These are phyloP conservation scores for Pristionchus entomophagus DNA, from an alignment of 2,888 invertebrate genomes.

Conservation along the genomic window DNA sequence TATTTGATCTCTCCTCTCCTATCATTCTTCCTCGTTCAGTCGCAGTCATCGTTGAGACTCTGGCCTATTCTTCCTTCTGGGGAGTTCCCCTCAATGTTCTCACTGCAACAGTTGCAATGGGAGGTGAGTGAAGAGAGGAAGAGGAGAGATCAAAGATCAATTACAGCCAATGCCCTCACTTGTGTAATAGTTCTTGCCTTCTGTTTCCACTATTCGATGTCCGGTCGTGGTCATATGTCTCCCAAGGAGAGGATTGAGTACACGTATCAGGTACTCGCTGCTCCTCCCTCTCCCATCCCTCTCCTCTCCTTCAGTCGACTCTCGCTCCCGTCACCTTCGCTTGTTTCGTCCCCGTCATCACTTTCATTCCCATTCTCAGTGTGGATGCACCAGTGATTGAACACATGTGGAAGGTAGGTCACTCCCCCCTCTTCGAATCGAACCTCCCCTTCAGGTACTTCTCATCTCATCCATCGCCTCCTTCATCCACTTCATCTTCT, in stretches of 20 bases:
- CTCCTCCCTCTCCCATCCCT: background rate
- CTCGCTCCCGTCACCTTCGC: slow-evolving; percentile 60
- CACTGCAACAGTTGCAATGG: slow-evolving; percentile 67
- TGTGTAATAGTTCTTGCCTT: slow-evolving; percentile 68
- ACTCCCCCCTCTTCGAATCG: background rate
- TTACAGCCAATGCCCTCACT: slow-evolving; percentile 68
- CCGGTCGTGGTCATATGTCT: slow-evolving; percentile 65
- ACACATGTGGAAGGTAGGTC: slow-evolving; percentile 65
- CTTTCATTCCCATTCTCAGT: slow-evolving; percentile 64
- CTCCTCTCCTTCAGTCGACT: slow-evolving; percentile 54
- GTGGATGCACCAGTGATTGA: slow-evolving; percentile 65
- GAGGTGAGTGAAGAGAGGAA: slow-evolving; percentile 51
- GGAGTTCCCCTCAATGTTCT: slow-evolving; percentile 71
- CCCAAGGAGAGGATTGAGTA: slow-evolving; percentile 68
- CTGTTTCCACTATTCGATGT: slow-evolving; percentile 71
- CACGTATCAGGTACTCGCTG: slow-evolving; percentile 68
- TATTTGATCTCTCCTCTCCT: slow-evolving; percentile 57
- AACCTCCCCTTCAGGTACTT: slow-evolving; percentile 51
- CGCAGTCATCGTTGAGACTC: slow-evolving; percentile 61
- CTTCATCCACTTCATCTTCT: slow-evolving; percentile 66
- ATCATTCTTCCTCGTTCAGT: slow-evolving; percentile 56
- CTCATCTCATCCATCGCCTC: slow-evolving; percentile 63
- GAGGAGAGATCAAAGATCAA: slow-evolving; percentile 3
- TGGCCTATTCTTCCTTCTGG: slow-evolving; percentile 65
- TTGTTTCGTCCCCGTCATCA: slow-evolving; percentile 60